Base-by-base conservation (phyloP, 2,888 invertebrate species). In the Calliphora vomitoria region DNA sequence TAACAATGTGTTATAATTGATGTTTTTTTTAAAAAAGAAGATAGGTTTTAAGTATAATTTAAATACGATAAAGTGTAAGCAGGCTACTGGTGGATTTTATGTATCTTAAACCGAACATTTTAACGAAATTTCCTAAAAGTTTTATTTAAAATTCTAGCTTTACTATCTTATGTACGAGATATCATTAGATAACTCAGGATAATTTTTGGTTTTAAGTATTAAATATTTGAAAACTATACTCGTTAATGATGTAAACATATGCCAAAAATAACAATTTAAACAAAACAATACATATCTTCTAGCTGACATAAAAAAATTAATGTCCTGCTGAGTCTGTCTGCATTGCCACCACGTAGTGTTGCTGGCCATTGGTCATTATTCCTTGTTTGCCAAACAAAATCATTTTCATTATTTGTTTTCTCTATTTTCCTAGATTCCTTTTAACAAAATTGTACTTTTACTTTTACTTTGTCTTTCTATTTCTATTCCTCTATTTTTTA, bases 1-100 rank as follows among this genome's bases (percentile, higher is more conserved):
- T 66, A 62, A 72, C 72, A 84, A 84, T 84, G 84, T 84, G 79
- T 84, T 79, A 72, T 79, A 84, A 84, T 84, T 79, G 62, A 6
- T 84, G 84, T 84, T 18, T 50, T 0, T 15, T 4, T n/a, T 15
- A 50, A 66, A 25, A 20, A 0, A 20, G 8, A 13, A 18, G 13
- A 50, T n/a, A 5, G 31, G 1, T 35, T 35, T 25, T 25, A 25
- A 25, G 2, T 25, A 25, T 25, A 25, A 25, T 25, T 25, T 25
- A 25, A 25, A 25, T 25, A 25, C 25, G 25, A 25, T n/a, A n/a
- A n/a, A n/a, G n/a, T n/a, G n/a, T n/a, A n/a, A n/a, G n/a, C n/a
- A n/a, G n/a, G n/a, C n/a, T n/a, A n/a, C n/a, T n/a, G 2, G 31
- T 31, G 31, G 31, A 31, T 5, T 31, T 0, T 31, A 1, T 31